A percentile compares a stretch with the other conserved stretches of the same genome.
These are phyloP conservation scores for Venusia cambrica DNA, from an alignment of 2,888 invertebrate genomes.

Conservation along the genomic window DNA sequence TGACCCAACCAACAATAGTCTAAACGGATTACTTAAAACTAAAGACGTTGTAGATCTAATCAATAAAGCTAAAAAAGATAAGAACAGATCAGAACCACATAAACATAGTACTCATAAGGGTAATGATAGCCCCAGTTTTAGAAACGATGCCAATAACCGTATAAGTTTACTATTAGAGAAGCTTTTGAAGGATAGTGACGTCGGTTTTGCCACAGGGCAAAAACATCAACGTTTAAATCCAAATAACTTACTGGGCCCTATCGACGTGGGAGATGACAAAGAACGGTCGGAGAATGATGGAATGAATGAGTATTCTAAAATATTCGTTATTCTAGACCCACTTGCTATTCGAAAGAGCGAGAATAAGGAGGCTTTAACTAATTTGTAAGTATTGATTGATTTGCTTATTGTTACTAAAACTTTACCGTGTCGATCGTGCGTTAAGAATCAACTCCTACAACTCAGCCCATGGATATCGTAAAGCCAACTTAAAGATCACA, in stretches of 20 bases:
- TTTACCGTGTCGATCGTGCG: too few relatives aligned
- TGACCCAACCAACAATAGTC: slow-evolving; percentile 22
- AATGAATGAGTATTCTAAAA: slow-evolving; percentile 46
- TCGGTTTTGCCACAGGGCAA: slow-evolving; percentile 4
- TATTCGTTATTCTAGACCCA: slow-evolving; percentile 53
- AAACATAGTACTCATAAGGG: not conserved
- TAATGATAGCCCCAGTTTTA: slow-evolving; percentile 2
- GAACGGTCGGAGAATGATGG: slow-evolving; percentile 8
- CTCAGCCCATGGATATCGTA: too few relatives aligned
- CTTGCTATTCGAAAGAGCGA: slow-evolving; percentile 37
- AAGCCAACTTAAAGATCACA: too few relatives aligned
- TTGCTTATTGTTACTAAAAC: too few relatives aligned
- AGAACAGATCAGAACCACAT: slow-evolving; percentile 5
- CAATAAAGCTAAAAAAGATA: slow-evolving; percentile 23
- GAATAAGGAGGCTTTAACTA: slow-evolving; percentile 38
- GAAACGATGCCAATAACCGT: slow-evolving; percentile 9
- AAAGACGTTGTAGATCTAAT: slow-evolving; percentile 34
- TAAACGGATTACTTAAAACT: slow-evolving; percentile 23
- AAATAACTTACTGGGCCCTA: slow-evolving; percentile 17
- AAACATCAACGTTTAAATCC: slow-evolving; percentile 13
- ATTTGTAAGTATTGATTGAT: slow-evolving; percentile 61
- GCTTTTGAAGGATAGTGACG: slow-evolving; percentile 8
- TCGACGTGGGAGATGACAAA: slow-evolving; percentile 10
- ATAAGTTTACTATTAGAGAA: too few relatives aligned
- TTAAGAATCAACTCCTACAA: too few relatives aligned